phyloP scores from a whole-genome alignment of 1,140 invertebrate species.

The Drosophila lacteicornis region DNA sequence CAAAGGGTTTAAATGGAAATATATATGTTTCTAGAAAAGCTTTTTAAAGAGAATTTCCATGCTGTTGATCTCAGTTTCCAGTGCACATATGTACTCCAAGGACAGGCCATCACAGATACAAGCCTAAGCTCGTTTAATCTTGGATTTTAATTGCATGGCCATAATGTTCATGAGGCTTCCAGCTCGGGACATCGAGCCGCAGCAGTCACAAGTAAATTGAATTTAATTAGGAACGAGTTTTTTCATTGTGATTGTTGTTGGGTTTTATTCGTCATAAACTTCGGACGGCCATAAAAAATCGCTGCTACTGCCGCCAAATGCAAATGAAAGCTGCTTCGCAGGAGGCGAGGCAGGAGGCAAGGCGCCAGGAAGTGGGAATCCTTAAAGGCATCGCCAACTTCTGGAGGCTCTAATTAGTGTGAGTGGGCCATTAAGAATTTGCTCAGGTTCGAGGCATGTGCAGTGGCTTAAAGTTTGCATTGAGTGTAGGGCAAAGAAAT shows the following conservation, averaged over 20 bases:
- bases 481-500: constrained; percentile 71
- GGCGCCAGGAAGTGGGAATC: constrained; percentile 1
- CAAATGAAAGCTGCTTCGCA: constrained; percentile 32
- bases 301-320: constrained; percentile 48
- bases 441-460: constrained; percentile 38
- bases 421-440: constrained; percentile 75
- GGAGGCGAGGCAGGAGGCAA: no score
- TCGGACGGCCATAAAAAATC: constrained; percentile 64
- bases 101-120: constrained; percentile 29
- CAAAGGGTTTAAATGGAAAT: no score
- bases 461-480: constrained; percentile 66
- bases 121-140: constrained; percentile 71
- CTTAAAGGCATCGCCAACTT: constrained; percentile 60
- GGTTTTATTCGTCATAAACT: constrained; percentile 76
- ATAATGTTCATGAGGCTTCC: constrained; percentile 54
- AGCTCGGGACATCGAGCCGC: constrained; percentile 29
- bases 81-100: neutral
- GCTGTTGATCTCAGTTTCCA: neutral
- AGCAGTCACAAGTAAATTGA: constrained; percentile 77
- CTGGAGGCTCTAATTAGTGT: constrained; percentile 64
- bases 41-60: no score
- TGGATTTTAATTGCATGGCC: constrained; percentile 76
- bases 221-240: constrained; percentile 77
- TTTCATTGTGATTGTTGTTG: constrained; percentile 74
- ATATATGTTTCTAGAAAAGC: no score